These are phyloP conservation scores for Psilopsiagon aurifrons DNA, from an alignment of 2,113 vertebrate species.

Conservation along the genomic window DNA sequence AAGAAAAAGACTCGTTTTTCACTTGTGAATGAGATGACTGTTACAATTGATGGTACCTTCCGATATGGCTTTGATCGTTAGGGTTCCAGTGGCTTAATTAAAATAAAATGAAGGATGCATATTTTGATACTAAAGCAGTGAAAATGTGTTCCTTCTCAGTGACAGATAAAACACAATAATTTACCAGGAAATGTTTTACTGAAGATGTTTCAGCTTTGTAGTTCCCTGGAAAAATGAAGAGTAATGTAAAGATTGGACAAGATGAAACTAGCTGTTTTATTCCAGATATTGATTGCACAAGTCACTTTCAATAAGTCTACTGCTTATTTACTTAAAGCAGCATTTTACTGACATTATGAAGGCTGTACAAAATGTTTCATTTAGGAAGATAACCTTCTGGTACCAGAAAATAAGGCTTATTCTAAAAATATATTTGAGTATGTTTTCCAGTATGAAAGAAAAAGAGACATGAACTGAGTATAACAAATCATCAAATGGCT, in stretches of 20 bases:
- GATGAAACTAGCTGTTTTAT: slow-evolving; percentile 72
- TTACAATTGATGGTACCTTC: slow-evolving; percentile 54
- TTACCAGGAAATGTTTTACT: slow-evolving; percentile 66
- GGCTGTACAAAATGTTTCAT: slow-evolving; percentile 30
- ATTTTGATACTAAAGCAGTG: slow-evolving; percentile 50
- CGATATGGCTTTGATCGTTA: slow-evolving; percentile 65
- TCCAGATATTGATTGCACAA: slow-evolving; percentile 68
- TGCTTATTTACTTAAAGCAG: slow-evolving; percentile 57
- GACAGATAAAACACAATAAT: slow-evolving; percentile 70
- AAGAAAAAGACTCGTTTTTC: slow-evolving; percentile 54
- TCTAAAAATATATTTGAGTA: neutral
- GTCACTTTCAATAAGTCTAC: slow-evolving; percentile 72
- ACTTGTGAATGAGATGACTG: slow-evolving; percentile 38
- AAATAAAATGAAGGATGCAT: slow-evolving; percentile 74
- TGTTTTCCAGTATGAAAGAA: neutral
- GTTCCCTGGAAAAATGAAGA: slow-evolving; percentile 72
- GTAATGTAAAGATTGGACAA: slow-evolving; percentile 74
- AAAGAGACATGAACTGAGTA: neutral
- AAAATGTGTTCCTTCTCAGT: slow-evolving; percentile 64
- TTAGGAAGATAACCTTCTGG: neutral
- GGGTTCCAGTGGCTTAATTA: slow-evolving; percentile 67
- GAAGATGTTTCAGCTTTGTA: slow-evolving; percentile 59
- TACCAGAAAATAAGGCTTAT: neutral
- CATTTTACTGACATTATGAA: slow-evolving; percentile 56
- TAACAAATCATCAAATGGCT: neutral